Base-by-base conservation (phyloP, 2,888 invertebrate genomes). In the Alcis repandata region DNA sequence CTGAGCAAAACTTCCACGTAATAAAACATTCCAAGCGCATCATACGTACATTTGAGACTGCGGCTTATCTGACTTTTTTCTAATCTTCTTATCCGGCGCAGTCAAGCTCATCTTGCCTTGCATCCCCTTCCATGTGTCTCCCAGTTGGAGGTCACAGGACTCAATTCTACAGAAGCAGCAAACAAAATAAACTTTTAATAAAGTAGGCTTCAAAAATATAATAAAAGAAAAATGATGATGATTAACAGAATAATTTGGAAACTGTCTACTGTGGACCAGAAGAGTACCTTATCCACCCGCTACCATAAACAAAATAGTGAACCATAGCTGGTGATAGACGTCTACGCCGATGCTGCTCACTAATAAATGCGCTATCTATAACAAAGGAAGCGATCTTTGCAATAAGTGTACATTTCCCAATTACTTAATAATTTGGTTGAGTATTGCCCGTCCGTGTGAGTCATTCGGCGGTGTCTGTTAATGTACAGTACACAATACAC, bases 71-170 rank as follows among this genome's bases (percentile, higher is more conserved):
- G 91, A 94, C 94, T 96, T 96, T 93, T 95, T 95, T 85, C 95
- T 94, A 89, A 95, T 95, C 93, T 96, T 96, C 90, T 95, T 95
- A 90, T 92, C 94, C 87, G 94, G 91, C 90, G 94, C 92, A 89
- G 95, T 95, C 94, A 95, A 95, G 95, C 96, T 97, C 96, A 97
- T 97, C 96, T 96, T 96, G 96, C 95, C 95, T 96, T 96, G 96
- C 95, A 95, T 95, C 94, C 96, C 96, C 95, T 96, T 96, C 94
- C 96, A 94, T 94, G 94, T 92, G 94, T 94, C 94, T 91, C 93
- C 94, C 90, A 92, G 92, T 89, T 94, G 96, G 94, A 97, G 95
- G 94, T 97, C 97, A 96, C 97, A 96, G 95, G 97, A 97, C 95
- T 97, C 96, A 95, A 97, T 96, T 96, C 97, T 97, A 95, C 77